These are phyloP conservation scores for Onychomys torridus DNA, from an alignment of 2,797 vertebrate species.

Conservation along the genomic window DNA sequence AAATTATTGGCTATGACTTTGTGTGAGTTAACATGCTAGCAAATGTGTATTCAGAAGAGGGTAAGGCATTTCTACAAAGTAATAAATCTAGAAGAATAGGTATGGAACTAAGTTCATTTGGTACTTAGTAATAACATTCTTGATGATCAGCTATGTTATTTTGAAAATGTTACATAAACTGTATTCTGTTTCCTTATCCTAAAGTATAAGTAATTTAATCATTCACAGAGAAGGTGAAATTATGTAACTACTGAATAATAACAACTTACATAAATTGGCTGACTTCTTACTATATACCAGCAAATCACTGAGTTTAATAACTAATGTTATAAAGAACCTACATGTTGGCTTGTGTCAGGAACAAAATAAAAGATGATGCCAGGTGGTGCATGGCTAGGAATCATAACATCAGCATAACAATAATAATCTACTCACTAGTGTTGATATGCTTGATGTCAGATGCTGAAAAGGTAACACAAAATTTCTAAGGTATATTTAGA, in stretches of 20 bases:
- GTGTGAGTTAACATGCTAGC: not conserved
- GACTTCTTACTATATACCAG: not conserved
- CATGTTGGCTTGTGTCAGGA: not conserved
- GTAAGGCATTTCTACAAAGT: not conserved
- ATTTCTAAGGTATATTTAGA: not conserved
- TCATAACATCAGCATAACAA: too few relatives aligned
- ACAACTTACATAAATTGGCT: not conserved
- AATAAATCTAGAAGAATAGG: not conserved
- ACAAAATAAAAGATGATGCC: not conserved
- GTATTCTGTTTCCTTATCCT: not conserved
- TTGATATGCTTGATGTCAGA: not conserved
- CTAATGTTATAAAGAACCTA: not conserved
- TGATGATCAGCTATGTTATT: not conserved
- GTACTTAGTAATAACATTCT: not conserved
- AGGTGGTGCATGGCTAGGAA: not conserved
- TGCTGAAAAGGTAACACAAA: not conserved
- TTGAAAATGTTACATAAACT: not conserved
- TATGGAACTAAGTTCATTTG: not conserved
- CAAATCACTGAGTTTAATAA: not conserved
- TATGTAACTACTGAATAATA: not conserved
- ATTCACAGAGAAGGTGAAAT: not conserved
- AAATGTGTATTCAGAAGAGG: not conserved
- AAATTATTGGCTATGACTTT: not conserved
- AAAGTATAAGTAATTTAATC: conserved; percentile 34
- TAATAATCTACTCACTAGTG: not conserved